Conservation (phyloP, 2,888 invertebrate genomes). For the Subacronicta megacephala region DNA sequence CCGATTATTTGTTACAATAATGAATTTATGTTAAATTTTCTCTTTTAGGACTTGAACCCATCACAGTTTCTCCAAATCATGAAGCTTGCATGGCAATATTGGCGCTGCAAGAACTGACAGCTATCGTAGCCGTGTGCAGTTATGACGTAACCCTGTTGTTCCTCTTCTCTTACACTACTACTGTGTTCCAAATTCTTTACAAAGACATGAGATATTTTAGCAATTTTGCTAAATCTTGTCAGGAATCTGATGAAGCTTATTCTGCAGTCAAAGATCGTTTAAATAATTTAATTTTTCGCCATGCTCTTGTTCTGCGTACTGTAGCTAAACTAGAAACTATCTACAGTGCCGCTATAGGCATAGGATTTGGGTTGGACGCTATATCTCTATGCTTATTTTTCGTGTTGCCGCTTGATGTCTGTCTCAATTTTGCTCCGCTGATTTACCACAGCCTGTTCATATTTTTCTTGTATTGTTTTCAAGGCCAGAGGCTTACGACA, state of each 20-base stretch:
- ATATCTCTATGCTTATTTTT: constrained; percentile 63
- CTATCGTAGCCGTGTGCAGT: constrained; percentile 49
- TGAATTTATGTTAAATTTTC: background rate
- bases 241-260: constrained; percentile 34
- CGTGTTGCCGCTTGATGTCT: constrained; percentile 59
- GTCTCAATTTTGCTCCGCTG: constrained; percentile 59
- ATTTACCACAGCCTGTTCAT: constrained; percentile 55
- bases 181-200: constrained; percentile 58
- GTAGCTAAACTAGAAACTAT: constrained; percentile 59
- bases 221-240: constrained; percentile 25
- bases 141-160: constrained; percentile 62
- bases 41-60: constrained; percentile 56
- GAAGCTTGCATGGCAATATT: constrained; percentile 59
- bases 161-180: constrained; percentile 62
- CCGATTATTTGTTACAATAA: background rate
- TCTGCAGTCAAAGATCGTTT: constrained; percentile 42
- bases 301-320: constrained; percentile 55
- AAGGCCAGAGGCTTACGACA: constrained; percentile 65
- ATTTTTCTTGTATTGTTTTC: constrained; percentile 66
- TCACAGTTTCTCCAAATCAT: constrained; percentile 52
- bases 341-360: constrained; percentile 56
- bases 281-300: constrained; percentile 53
- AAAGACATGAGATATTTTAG: constrained; percentile 56
- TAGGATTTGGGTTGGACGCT: constrained; percentile 57
- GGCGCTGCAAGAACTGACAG: constrained; percentile 57